A percentile compares a stretch with the other conserved stretches of the same genome.
These are phyloP conservation scores for Sebastes itinus DNA, from an alignment of 2,797 vertebrate genomes.

Conservation along the genomic window DNA sequence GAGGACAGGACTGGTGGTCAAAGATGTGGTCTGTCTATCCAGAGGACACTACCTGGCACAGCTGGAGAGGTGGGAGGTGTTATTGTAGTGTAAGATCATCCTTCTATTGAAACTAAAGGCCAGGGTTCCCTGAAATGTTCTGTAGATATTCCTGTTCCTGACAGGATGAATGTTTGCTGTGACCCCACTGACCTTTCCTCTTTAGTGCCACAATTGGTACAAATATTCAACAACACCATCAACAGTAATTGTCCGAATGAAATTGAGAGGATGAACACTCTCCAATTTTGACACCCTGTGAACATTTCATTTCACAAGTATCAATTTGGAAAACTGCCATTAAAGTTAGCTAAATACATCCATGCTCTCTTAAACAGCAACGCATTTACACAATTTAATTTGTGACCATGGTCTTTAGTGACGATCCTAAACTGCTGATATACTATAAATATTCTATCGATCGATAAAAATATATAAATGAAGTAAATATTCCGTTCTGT, in stretches of 20 bases:
- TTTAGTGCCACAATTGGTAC: neutral
- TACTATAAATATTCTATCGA: neutral
- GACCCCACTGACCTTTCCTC: neutral
- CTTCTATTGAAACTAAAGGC: neutral
- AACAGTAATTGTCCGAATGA: neutral
- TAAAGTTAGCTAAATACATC: neutral
- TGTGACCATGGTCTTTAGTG: neutral
- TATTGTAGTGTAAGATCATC: neutral
- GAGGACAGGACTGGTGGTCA: slow-evolving; percentile 64
- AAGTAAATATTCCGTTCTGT: neutral
- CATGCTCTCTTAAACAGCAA: neutral
- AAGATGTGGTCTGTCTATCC: slow-evolving; percentile 74
- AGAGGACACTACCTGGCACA: slow-evolving; percentile 38
- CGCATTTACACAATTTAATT: neutral
- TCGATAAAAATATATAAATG: fast-evolving
- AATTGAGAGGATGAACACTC: neutral
- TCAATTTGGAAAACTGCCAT: neutral
- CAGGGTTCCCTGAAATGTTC: neutral
- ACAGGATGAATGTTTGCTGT: neutral
- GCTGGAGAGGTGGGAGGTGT: slow-evolving; percentile 51
- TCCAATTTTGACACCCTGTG: neutral
- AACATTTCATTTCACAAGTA: neutral
- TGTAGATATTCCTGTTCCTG: neutral
- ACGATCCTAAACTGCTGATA: neutral
- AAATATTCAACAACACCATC: neutral